These are phyloP conservation scores for Crenuchus spilurus DNA, from an alignment of 2,797 vertebrate genomes.

Conservation along the genomic window DNA sequence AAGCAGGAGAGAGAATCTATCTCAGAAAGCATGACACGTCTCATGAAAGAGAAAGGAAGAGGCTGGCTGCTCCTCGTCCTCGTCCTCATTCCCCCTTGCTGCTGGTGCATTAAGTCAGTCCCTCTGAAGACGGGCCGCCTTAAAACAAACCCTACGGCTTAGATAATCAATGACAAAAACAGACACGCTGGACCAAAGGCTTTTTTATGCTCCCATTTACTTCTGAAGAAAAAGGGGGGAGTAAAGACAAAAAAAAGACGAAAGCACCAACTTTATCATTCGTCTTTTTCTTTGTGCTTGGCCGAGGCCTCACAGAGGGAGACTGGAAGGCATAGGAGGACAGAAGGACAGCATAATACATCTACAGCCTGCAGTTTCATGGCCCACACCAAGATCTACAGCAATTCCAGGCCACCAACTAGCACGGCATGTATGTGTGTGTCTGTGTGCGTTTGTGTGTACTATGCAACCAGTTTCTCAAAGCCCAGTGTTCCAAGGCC, in stretches of 20 bases:
- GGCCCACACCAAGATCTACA: conserved; percentile 60
- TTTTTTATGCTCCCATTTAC: conserved; percentile 55
- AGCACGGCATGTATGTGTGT: conserved; percentile 11
- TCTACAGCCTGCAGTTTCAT: conserved; percentile 57
- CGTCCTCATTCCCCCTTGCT: conserved; percentile 34
- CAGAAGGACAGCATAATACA: not conserved
- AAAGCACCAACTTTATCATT: conserved; percentile 44
- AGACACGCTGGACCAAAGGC: conserved; percentile 56
- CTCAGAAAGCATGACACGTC: conserved; percentile 48
- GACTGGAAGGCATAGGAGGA: conserved; percentile 60
- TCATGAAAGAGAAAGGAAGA: conserved; percentile 55
- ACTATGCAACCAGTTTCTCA: not conserved
- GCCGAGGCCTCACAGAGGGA: conserved; percentile 67
- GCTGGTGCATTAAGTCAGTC: conserved; percentile 54
- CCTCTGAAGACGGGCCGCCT: conserved; percentile 52
- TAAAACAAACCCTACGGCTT: conserved; percentile 56
- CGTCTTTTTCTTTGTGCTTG: conserved; percentile 55
- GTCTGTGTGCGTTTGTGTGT: conserved; percentile 4
- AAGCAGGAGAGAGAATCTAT: conserved; percentile 37
- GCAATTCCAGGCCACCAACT: conserved; percentile 56
- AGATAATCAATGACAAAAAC: conserved; percentile 62
- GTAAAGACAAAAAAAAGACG: conserved; percentile 41
- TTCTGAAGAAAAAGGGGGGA: conserved; percentile 38
- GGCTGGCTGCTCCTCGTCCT: conserved; percentile 38
- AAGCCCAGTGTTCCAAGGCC: not conserved